Conservation (phyloP, 1,140 invertebrate genomes). For the Zaprionus gabonicus region DNA sequence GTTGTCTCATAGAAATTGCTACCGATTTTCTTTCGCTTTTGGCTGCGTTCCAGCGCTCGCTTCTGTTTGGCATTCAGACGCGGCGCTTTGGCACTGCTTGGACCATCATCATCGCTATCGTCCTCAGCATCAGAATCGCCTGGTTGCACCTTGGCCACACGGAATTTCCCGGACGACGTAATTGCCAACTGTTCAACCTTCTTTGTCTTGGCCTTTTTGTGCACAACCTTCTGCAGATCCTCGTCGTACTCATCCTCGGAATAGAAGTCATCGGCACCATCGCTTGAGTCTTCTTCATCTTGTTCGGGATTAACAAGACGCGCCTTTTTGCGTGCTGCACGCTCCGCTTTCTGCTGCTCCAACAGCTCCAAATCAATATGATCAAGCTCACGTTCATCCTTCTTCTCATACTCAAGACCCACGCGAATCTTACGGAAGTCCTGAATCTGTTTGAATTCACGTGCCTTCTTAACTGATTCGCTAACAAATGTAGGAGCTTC, state of each 20-base stretch:
- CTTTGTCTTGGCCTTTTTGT: conserved; percentile 85
- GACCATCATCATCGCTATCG: conserved; percentile 78
- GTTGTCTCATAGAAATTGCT: conserved; percentile 96
- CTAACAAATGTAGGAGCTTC: conserved; percentile 75
- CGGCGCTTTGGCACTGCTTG: conserved; percentile 57
- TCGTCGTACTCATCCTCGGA: conserved; percentile 86
- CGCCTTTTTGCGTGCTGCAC: conserved; percentile 76
- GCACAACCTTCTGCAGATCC: conserved; percentile 77
- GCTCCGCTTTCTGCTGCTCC: conserved; percentile 85
- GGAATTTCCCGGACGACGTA: conserved; percentile 87
- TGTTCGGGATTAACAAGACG: conserved; percentile 67
- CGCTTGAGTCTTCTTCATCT: conserved; percentile 84
- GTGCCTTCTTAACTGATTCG: conserved; percentile 78
- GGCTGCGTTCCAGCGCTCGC: conserved; percentile 89
- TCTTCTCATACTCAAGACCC: conserved; percentile 88
- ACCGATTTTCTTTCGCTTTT: conserved; percentile 94
- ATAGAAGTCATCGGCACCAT: conserved; percentile 87
- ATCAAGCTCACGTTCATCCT: conserved; percentile 88
- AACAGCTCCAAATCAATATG: conserved; percentile 86
- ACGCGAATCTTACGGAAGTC: conserved; percentile 93
- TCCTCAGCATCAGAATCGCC: conserved; percentile 60
- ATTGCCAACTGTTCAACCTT: conserved; percentile 84
- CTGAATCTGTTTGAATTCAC: conserved; percentile 86
- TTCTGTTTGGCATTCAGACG: conserved; percentile 91
- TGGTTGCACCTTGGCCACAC: conserved; percentile 72